phyloP scores from a whole-genome alignment of 2,797 vertebrate genomes.

The Selene dorsalis region DNA sequence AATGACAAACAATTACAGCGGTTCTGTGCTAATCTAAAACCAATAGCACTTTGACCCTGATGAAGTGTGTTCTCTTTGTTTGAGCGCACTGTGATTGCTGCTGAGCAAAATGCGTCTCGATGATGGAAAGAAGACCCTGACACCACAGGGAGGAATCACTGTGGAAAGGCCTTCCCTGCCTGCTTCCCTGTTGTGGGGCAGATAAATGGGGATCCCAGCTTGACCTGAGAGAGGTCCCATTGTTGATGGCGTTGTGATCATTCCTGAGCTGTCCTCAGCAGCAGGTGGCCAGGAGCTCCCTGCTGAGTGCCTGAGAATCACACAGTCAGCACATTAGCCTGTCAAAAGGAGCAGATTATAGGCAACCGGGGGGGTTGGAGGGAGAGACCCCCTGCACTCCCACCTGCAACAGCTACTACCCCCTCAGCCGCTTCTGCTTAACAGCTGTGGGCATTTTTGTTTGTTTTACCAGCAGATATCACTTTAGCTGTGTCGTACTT shows the following conservation, averaged over 20 bases:
- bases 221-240: slow-evolving; percentile 68
- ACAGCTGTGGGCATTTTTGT: slow-evolving; percentile 20
- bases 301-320: slow-evolving; percentile 72
- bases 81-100: background rate
- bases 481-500: slow-evolving; percentile 17
- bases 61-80: background rate
- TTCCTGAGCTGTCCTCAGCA: slow-evolving; percentile 62
- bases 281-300: slow-evolving; percentile 82
- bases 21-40: slow-evolving; percentile 1
- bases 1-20: background rate
- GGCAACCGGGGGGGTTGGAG: slow-evolving; percentile 37
- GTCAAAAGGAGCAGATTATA: slow-evolving; percentile 81
- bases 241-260: slow-evolving; percentile 71
- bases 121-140: background rate
- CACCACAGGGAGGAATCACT: slow-evolving; percentile 11
- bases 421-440: slow-evolving; percentile 21
- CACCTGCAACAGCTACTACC: slow-evolving; percentile 26
- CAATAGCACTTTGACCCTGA: background rate
- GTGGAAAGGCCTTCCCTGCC: slow-evolving; percentile 20
- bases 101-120: background rate
- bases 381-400: slow-evolving; percentile 29
- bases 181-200: slow-evolving; percentile 26
- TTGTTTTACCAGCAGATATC: slow-evolving; percentile 13
- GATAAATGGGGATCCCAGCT: slow-evolving; percentile 54
- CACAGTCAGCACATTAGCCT: slow-evolving; percentile 80